These are phyloP conservation scores for Ectemnius lituratus DNA, from an alignment of 2,888 invertebrate genomes.

Conservation along the genomic window DNA sequence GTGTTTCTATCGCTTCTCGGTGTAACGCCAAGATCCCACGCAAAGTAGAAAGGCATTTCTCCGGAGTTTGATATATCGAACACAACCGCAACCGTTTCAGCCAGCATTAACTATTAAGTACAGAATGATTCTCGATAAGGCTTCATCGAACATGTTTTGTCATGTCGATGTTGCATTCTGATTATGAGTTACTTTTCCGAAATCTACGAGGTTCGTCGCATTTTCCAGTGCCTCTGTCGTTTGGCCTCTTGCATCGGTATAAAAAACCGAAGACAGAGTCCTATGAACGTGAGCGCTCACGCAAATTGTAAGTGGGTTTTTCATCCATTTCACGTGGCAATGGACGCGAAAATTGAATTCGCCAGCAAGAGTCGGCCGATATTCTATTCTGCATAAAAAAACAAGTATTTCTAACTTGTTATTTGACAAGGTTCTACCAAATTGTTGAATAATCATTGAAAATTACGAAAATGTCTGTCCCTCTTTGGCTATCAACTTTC, in stretches of 20 bases:
- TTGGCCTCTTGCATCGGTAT: slow-evolving; percentile 66
- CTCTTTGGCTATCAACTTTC: slow-evolving; percentile 78
- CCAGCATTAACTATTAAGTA: slow-evolving; percentile 67
- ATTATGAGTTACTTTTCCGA: slow-evolving; percentile 71
- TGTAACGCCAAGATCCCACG: slow-evolving; percentile 69
- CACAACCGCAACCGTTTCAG: slow-evolving; percentile 58
- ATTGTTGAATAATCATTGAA: not conserved
- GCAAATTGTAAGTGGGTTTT: slow-evolving; percentile 79
- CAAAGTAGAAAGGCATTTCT: slow-evolving; percentile 72
- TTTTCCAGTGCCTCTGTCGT: slow-evolving; percentile 62
- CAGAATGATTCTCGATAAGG: not conserved
- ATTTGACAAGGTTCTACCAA: too few species aligned
- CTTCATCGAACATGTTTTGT: too few species aligned
- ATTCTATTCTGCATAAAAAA: slow-evolving; percentile 78
- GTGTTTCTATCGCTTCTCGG: slow-evolving; percentile 50
- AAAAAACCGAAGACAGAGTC: slow-evolving; percentile 79
- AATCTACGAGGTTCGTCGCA: slow-evolving; percentile 72
- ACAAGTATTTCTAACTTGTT: not conserved
- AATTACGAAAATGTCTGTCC: slow-evolving; percentile 80
- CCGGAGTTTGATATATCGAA: slow-evolving; percentile 74
- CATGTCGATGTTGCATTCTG: too few species aligned
- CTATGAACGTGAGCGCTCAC: slow-evolving; percentile 80
- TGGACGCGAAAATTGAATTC: slow-evolving; percentile 80
- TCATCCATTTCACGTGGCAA: slow-evolving; percentile 80
- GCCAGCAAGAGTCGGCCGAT: slow-evolving; percentile 80